Percentiles rank a stretch among this genome's conserved stretches.
phyloP scores from a whole-genome alignment of 2,797 vertebrate genomes.

The Hemibagrus guttatus region DNA sequence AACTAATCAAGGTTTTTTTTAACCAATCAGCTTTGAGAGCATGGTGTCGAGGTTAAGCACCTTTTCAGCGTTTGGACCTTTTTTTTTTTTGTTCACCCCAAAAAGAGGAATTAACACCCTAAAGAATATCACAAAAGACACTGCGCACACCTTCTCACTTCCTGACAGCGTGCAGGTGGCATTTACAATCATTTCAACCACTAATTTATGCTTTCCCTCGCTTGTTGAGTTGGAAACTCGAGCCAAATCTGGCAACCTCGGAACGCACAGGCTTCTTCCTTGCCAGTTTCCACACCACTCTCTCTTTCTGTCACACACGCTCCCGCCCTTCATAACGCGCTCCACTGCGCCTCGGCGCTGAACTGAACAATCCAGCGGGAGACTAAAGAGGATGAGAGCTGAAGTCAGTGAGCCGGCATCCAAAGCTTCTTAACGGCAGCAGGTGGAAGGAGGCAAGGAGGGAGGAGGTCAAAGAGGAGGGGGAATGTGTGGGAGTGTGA shows the following conservation, averaged over 20 bases:
- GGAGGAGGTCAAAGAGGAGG: slow-evolving; percentile 53
- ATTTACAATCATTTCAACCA: background rate
- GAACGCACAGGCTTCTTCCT: background rate
- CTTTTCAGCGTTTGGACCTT: background rate
- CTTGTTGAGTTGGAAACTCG: background rate
- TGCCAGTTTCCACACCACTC: slow-evolving; percentile 35
- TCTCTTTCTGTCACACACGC: slow-evolving; percentile 39
- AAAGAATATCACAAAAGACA: background rate
- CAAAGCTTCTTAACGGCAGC: slow-evolving; percentile 78
- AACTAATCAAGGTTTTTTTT: background rate
- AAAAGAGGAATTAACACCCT: background rate
- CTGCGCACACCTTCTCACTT: background rate
- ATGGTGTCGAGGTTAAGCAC: background rate
- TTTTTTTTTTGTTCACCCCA: too few relatives aligned
- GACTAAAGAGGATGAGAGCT: slow-evolving; percentile 76
- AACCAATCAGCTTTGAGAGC: background rate
- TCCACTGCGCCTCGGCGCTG: background rate
- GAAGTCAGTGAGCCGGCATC: slow-evolving; percentile 71
- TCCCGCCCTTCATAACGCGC: slow-evolving; percentile 29
- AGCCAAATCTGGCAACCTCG: slow-evolving; percentile 13
- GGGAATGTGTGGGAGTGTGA: background rate
- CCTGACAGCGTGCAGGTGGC: too few relatives aligned
- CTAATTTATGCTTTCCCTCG: background rate
- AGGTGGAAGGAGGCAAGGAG: slow-evolving; percentile 59
- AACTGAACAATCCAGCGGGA: slow-evolving; percentile 43